Evolutionary conservation across 2,888 invertebrate species (phyloP).

Genomic region (Mesochorus sp.): DNA sequence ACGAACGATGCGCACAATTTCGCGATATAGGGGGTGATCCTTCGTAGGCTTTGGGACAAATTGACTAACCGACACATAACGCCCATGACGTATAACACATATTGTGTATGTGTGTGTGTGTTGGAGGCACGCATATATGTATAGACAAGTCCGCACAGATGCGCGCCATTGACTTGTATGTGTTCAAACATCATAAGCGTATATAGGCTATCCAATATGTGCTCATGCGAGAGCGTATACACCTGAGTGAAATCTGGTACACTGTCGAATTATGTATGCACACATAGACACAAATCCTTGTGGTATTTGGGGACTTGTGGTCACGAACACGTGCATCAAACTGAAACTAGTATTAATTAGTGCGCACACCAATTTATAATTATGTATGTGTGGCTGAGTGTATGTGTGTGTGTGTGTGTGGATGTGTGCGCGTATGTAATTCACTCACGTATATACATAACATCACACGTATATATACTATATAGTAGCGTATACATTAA

Average conservation of each 20-base stretch:
- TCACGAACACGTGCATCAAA: slow-evolving; percentile 38
- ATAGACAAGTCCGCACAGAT: too few species aligned
- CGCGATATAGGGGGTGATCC: not conserved
- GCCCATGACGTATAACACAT: not conserved
- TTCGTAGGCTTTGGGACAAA: slow-evolving; percentile 20
- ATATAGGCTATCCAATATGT: slow-evolving; percentile 9
- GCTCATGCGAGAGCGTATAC: slow-evolving; percentile 3
- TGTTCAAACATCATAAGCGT: slow-evolving; percentile 11
- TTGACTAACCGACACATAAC: slow-evolving; percentile 17
- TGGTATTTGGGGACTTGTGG: slow-evolving; percentile 37
- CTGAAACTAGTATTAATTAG: slow-evolving; percentile 37
- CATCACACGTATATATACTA: not conserved
- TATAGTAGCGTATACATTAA: slow-evolving; percentile 20
- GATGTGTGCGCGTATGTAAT: too few species aligned
- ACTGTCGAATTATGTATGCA: not conserved
- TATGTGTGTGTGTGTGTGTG: too few species aligned
- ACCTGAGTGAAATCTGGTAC: not conserved
- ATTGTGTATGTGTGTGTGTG: slow-evolving; percentile 3
- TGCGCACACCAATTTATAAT: slow-evolving; percentile 25
- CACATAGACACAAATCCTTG: slow-evolving; percentile 7
- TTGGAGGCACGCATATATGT: not conserved
- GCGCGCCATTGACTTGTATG: slow-evolving; percentile 16
- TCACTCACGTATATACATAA: not conserved
- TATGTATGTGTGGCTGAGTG: not conserved
- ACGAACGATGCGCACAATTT: not conserved